Percentiles rank a stretch among this genome's conserved stretches.
phyloP scores from a whole-genome alignment of 2,888 invertebrate species.

The Agrochola litura region DNA sequence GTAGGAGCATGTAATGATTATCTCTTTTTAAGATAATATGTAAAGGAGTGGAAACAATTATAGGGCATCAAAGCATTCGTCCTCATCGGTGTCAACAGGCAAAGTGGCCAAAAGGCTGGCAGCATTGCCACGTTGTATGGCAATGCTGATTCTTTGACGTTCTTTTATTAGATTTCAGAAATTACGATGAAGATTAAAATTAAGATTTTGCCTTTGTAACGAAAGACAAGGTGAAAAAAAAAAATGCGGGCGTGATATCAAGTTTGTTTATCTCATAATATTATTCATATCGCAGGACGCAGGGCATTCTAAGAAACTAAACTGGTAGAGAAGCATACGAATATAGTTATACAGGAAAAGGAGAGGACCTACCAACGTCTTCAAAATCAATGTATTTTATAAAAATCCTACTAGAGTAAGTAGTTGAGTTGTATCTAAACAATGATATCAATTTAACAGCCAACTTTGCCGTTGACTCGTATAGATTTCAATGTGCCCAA shows the following conservation, averaged over 20 bases:
- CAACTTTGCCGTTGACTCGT: slow-evolving; percentile 11
- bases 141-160: neutral
- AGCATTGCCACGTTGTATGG: too few species aligned
- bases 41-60: too few species aligned
- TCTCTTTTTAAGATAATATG: neutral
- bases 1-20: neutral
- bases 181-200: neutral
- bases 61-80: too few species aligned
- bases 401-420: neutral
- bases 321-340: neutral
- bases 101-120: too few species aligned
- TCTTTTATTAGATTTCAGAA: neutral
- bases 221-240: neutral
- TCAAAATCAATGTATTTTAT: neutral
- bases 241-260: neutral
- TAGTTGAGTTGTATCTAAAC: neutral
- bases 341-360: neutral
- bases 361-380: neutral
- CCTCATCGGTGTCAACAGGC: too few species aligned
- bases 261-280: neutral
- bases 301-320: neutral
- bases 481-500: slow-evolving; percentile 20
- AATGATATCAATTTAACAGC: slow-evolving; percentile 17
- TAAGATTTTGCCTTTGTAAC: neutral
- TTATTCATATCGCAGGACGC: neutral